Base-by-base conservation (phyloP, 2,888 invertebrate genomes). In the Pollenia angustigena region DNA sequence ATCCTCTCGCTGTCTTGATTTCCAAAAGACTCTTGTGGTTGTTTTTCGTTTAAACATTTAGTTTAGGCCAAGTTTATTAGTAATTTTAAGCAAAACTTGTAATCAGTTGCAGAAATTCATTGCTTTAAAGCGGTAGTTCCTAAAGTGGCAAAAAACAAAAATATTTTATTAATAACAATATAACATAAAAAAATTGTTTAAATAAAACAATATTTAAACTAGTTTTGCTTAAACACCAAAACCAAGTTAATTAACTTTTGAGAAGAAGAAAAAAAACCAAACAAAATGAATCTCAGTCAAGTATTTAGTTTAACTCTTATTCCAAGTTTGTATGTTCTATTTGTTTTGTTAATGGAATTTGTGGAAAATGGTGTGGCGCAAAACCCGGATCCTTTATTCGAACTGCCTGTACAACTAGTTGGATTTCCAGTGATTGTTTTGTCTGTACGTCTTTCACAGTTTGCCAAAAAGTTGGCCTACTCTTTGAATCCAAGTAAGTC, bases 371-470 rank as follows among this genome's bases (percentile, higher is more conserved):
- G 90, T n/a, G 66, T 90, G 74, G 91, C 92, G 10, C 92, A 93
- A 81, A 91, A 90, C 86, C 92, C 94, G 58, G 95, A 95, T 89
- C 95, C 95, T 14, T 90, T 94, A 0, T 96, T 97, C 90, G 96
- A 97, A 90, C 92, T 97, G 79, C 97, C 97, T 12, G 97, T 97
- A n/a, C 97, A 97, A 91, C 94, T 97, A 80, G 94, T 97, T 54
- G 97, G 97, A 42, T 97, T 97, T 91, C 97, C 97, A 0, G 95
- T 97, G 85, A 97, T 97, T 89, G 95, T 97, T 72, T 93, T 96
- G 9, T 96, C 96, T 44, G 97, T 97, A 12, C 94, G 96, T 89
- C 93, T 97, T 76, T 95, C 97, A 0, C 97, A 97, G 93, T 97
- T 97, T 91, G 95, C 97, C 87, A 97, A 97, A 94, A 97, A 97